These are phyloP conservation scores for Zophobas atratus DNA, from an alignment of 1,140 invertebrate species.

Conservation along the genomic window DNA sequence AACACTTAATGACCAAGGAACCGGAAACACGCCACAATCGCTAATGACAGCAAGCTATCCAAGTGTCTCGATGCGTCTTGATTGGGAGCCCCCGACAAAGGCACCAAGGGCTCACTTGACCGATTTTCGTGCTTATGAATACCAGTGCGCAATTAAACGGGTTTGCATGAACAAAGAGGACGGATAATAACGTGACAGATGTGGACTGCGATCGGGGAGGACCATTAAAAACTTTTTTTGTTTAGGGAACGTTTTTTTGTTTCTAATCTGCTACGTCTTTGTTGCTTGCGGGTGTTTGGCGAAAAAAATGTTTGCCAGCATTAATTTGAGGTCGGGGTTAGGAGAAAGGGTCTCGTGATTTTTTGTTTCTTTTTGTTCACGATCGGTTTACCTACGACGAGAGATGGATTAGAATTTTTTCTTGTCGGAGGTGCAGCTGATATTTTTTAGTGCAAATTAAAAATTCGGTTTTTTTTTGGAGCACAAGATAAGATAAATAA, in stretches of 20 bases:
- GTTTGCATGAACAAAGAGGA: conserved; percentile 32
- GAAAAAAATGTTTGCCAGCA: conserved; percentile 28
- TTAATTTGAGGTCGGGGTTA: neutral
- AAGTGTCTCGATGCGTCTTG: neutral
- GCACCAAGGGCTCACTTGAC: conserved; percentile 22
- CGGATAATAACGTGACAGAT: conserved; percentile 41
- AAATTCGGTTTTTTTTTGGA: too few relatives aligned
- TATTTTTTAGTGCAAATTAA: too few relatives aligned
- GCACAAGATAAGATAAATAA: too few relatives aligned
- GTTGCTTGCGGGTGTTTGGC: conserved; percentile 26
- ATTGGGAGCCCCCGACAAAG: neutral
- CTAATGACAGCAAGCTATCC: neutral
- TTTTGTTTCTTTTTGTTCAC: too few relatives aligned
- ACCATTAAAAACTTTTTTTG: conserved; percentile 40
- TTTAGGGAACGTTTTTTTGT: conserved; percentile 30
- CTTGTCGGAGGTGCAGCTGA: too few relatives aligned
- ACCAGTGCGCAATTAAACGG: conserved; percentile 32
- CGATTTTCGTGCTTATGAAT: conserved; percentile 44
- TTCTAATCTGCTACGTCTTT: conserved; percentile 42
- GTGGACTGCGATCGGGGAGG: conserved; percentile 38
- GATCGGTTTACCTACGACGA: too few relatives aligned
- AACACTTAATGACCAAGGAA: neutral
- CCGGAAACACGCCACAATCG: neutral
- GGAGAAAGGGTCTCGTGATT: too few relatives aligned
- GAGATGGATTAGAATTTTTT: too few relatives aligned